These are phyloP conservation scores for Dendrophyllia cribrosa DNA, from an alignment of 64 coral and sea anemone species.

Conservation along the genomic window DNA sequence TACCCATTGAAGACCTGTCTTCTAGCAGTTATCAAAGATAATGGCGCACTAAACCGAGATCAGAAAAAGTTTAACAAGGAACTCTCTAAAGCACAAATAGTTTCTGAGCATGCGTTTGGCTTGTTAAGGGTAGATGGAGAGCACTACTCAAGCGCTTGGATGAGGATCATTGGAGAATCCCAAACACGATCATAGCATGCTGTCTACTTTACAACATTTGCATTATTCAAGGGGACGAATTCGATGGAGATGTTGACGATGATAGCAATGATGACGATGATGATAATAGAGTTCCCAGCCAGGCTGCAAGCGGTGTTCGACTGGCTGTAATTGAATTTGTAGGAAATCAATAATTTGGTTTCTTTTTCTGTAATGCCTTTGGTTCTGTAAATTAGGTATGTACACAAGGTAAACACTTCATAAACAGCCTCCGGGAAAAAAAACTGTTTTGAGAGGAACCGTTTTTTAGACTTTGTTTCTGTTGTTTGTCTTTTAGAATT, in stretches of 20 bases:
- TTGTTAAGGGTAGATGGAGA: conserved; percentile 64
- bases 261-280: conserved; percentile 44
- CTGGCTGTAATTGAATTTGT: conserved; percentile 68
- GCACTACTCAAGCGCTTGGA: conserved; percentile 63
- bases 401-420: neutral
- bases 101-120: conserved; percentile 68
- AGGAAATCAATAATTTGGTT: conserved; percentile 47
- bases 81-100: conserved; percentile 55
- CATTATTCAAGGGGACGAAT: conserved; percentile 52
- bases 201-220: conserved; percentile 58
- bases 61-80: conserved; percentile 70
- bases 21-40: conserved; percentile 74
- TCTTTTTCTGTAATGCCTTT: conserved; percentile 34
- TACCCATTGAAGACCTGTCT: conserved; percentile 80
- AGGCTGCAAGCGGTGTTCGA: conserved; percentile 69
- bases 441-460: conserved; percentile 20
- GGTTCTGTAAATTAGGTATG: conserved; percentile 20
- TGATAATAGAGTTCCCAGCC: conserved; percentile 66
- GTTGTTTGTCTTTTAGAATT: conserved; percentile 38
- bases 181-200: conserved; percentile 50
- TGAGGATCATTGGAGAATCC: conserved; percentile 44
- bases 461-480: conserved; percentile 17
- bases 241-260: conserved; percentile 23
- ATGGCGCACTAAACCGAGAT: conserved; percentile 54
- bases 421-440: neutral